phyloP scores from a whole-genome alignment of 2,797 vertebrate genomes.

The Acrocephalus scirpaceus region DNA sequence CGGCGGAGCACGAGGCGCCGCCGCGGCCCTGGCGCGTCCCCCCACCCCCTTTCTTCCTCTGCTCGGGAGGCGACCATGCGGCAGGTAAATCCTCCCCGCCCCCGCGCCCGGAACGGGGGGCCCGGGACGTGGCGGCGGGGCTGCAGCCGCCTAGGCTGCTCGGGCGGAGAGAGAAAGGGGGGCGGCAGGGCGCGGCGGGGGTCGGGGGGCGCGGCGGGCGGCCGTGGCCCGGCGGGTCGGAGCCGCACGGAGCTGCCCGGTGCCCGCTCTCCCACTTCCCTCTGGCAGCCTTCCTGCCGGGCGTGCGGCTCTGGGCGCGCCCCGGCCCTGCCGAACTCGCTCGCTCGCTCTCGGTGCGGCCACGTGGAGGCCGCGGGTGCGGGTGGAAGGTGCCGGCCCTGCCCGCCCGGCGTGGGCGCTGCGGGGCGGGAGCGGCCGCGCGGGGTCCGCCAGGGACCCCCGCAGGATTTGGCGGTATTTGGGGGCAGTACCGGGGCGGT shows the following conservation, averaged over 20 bases:
- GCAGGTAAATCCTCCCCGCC: not conserved
- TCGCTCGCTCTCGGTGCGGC: not conserved
- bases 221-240: not conserved
- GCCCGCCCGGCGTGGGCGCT: not conserved
- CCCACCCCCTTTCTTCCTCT: not conserved
- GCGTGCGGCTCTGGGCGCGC: not conserved
- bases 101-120: not conserved
- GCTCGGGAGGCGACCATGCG: not conserved
- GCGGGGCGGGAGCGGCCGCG: not conserved
- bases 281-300: too few species aligned
- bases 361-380: constrained; percentile 11
- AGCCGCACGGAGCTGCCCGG: not conserved
- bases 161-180: not conserved
- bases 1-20: not conserved
- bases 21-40: not conserved
- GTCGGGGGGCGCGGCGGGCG: not conserved
- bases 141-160: not conserved
- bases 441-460: accelerated
- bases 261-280: accelerated
- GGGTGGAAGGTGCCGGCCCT: not conserved
- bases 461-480: accelerated
- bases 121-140: not conserved
- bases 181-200: not conserved
- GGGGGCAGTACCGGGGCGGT: accelerated
- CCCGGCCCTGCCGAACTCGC: not conserved